Percentiles rank a stretch among this genome's conserved stretches.
Conservation (phyloP, 1,140 invertebrate genomes). For the Diabrotica virgifera region DNA sequence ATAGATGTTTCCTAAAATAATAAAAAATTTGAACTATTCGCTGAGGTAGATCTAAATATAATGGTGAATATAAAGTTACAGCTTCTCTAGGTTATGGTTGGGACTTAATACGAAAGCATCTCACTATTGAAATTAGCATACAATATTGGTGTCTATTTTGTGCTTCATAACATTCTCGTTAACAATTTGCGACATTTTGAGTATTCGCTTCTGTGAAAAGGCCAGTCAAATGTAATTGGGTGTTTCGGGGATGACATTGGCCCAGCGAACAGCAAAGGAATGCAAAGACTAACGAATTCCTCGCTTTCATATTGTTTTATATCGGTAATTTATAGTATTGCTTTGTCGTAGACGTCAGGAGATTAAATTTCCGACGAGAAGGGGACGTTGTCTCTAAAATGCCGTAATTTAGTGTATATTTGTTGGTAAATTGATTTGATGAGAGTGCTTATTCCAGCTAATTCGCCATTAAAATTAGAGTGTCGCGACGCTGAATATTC, state of each 20-base stretch:
- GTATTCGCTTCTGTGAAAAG: not conserved
- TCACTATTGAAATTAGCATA: slow-evolving; percentile 7
- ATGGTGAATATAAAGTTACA: too few species aligned
- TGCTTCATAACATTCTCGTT: not conserved
- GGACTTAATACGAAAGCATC: too few species aligned
- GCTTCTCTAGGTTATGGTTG: too few species aligned
- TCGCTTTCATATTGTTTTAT: slow-evolving; percentile 46
- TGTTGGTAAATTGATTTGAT: slow-evolving; percentile 38
- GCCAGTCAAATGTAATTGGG: slow-evolving; percentile 20
- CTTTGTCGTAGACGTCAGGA: slow-evolving; percentile 44
- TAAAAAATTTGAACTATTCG: too few species aligned
- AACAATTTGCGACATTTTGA: slow-evolving; percentile 7
- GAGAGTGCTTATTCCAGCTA: slow-evolving; percentile 31
- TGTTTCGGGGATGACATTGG: slow-evolving; percentile 24
- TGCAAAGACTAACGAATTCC: slow-evolving; percentile 44
- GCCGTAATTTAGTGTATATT: slow-evolving; percentile 35
- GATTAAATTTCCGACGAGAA: slow-evolving; percentile 35
- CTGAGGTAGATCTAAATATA: too few species aligned
- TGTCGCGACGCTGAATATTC: not conserved
- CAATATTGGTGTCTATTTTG: slow-evolving; percentile 4
- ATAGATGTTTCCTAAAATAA: too few species aligned
- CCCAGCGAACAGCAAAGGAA: slow-evolving; percentile 34
- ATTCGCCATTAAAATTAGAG: slow-evolving; percentile 36
- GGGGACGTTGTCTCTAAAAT: slow-evolving; percentile 28
- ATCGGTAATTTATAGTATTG: slow-evolving; percentile 47